These are phyloP conservation scores for Chanos chanos DNA, from an alignment of 2,797 vertebrate genomes.

Conservation along the genomic window DNA sequence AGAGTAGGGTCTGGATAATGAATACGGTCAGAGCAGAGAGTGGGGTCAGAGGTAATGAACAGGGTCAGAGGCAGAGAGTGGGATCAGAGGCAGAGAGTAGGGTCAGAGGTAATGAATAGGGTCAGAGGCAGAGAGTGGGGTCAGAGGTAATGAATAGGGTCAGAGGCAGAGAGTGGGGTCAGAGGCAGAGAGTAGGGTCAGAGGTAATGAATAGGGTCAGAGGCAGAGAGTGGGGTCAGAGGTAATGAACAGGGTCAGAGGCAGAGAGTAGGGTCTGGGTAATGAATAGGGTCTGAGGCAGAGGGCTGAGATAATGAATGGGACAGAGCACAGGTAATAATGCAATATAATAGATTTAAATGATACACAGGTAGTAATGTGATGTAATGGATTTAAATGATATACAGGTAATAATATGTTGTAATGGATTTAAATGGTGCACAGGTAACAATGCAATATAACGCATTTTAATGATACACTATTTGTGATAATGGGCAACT, in stretches of 20 bases:
- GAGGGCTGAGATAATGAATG: slow-evolving; percentile 63
- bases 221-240: not conserved
- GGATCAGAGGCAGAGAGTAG: not conserved
- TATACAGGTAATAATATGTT: slow-evolving; percentile 77
- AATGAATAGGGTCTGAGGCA: not conserved
- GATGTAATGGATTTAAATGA: slow-evolving; percentile 73
- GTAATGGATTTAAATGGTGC: not conserved
- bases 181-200: not conserved
- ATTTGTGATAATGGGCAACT: slow-evolving; percentile 70
- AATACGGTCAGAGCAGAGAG: too few relatives aligned
- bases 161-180: not conserved
- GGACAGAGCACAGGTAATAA: slow-evolving; percentile 73
- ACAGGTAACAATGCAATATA: too few relatives aligned
- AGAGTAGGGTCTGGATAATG: too few relatives aligned
- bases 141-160: not conserved
- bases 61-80: not conserved
- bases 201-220: too few relatives aligned
- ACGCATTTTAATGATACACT: too few relatives aligned
- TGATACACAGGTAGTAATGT: slow-evolving; percentile 81
- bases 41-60: too few relatives aligned
- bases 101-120: not conserved
- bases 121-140: not conserved
- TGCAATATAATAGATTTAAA: slow-evolving; percentile 75
- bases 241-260: too few relatives aligned
- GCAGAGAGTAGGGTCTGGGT: not conserved